A percentile compares a stretch with the other conserved stretches of the same genome.
Evolutionary conservation across 2,113 vertebrate genomes (phyloP).

Genomic region (Indicator maculatus): DNA sequence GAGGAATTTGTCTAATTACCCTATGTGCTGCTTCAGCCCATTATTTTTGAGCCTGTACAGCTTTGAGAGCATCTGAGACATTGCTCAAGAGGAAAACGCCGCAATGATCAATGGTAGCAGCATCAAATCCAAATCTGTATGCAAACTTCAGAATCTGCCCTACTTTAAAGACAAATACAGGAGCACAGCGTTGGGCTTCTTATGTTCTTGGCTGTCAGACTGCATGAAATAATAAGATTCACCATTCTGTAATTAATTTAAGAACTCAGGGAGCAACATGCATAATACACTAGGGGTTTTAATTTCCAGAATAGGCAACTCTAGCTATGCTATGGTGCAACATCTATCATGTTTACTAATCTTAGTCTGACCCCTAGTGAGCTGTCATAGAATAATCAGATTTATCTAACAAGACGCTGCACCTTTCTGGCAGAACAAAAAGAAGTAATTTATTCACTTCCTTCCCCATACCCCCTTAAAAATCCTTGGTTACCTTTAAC

Average conservation of each 20-base stretch:
- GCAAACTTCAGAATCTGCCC: background rate
- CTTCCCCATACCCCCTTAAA: background rate
- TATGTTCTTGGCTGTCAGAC: background rate
- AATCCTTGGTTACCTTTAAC: background rate
- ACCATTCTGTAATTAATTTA: background rate
- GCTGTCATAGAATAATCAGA: conserved; percentile 33
- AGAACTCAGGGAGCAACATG: background rate
- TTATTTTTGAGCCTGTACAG: background rate
- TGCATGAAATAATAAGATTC: background rate
- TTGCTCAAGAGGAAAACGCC: background rate
- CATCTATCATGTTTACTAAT: background rate
- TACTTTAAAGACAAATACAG: background rate
- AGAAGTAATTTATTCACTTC: background rate
- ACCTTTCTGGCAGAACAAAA: background rate
- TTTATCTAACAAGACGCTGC: background rate
- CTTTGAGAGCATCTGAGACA: background rate
- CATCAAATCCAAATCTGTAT: background rate
- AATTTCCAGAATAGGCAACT: background rate
- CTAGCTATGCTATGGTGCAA: accelerated
- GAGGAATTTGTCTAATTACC: background rate
- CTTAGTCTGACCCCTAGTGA: conserved; percentile 68
- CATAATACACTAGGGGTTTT: background rate
- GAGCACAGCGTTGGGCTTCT: background rate
- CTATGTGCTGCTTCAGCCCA: background rate
- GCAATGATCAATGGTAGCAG: background rate